These are phyloP conservation scores for Periphyllus acericola DNA, from an alignment of 2,888 invertebrate genomes.

Conservation along the genomic window DNA sequence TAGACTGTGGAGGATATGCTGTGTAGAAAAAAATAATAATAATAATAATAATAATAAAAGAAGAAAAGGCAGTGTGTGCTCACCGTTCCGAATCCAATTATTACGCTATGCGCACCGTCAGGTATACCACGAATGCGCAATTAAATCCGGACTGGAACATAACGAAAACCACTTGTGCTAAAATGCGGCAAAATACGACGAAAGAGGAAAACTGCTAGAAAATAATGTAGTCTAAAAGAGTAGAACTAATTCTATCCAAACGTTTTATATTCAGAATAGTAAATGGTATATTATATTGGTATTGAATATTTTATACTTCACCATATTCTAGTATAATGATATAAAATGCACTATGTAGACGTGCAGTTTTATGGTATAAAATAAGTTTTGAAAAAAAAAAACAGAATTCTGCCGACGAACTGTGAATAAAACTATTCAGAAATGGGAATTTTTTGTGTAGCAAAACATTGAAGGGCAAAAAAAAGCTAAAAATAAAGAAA, in stretches of 20 bases:
- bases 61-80: slow-evolving; percentile 52
- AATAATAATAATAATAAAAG: background rate
- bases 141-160: slow-evolving; percentile 52
- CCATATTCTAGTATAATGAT: background rate
- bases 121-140: slow-evolving; percentile 59
- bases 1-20: background rate
- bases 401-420: background rate
- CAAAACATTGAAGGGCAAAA: no score
- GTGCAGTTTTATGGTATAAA: background rate
- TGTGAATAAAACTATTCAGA: background rate
- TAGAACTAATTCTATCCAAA: slow-evolving; percentile 33
- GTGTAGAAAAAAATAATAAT: slow-evolving; percentile 13
- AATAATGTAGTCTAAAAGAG: background rate
- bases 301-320: background rate
- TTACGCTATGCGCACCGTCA: slow-evolving; percentile 59
- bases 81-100: slow-evolving; percentile 61
- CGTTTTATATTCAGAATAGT: background rate
- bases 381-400: background rate
- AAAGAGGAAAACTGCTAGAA: background rate
- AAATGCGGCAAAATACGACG: slow-evolving; percentile 38
- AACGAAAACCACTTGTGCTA: slow-evolving; percentile 38
- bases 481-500: no score
- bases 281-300: background rate
- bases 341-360: background rate
- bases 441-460: background rate